These are phyloP conservation scores for Onychostruthus taczanowskii DNA, from an alignment of 2,113 vertebrate genomes.

Conservation along the genomic window DNA sequence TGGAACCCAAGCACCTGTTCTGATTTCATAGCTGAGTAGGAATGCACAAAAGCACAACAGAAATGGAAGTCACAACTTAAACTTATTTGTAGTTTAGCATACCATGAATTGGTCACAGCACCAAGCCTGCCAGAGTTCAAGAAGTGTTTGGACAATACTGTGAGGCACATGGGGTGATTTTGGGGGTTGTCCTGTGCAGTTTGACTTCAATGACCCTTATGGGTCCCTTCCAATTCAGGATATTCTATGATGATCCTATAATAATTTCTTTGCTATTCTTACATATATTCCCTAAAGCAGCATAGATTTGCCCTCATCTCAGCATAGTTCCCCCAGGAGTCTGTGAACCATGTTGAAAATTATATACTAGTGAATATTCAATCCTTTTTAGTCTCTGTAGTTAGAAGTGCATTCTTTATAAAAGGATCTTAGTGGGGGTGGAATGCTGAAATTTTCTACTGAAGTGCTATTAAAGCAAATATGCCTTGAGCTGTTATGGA, in stretches of 20 bases:
- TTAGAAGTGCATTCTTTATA: neutral
- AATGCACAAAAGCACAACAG: neutral
- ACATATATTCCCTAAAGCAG: neutral
- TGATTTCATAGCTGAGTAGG: neutral
- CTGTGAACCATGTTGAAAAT: neutral
- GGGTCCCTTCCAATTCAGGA: neutral
- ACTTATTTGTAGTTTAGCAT: neutral
- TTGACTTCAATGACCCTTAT: neutral
- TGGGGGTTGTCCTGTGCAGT: neutral
- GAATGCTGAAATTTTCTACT: conserved; percentile 32
- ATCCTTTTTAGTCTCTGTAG: neutral
- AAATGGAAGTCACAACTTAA: neutral
- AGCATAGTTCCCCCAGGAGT: neutral
- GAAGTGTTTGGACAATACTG: neutral
- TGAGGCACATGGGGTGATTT: neutral
- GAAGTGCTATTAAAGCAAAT: conserved; percentile 41
- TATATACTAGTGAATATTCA: neutral
- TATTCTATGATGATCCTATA: neutral
- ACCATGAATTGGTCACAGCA: neutral
- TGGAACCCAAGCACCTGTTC: neutral
- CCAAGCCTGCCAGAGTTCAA: neutral
- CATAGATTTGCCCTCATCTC: neutral
- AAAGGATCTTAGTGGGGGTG: neutral
- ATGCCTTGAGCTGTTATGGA: conserved; percentile 17
- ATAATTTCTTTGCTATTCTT: neutral